Evolutionary conservation across 2,113 vertebrate genomes (phyloP), one percentile per base, ranked within the genome.

Genomic region (Patagioenas fasciata): DNA sequence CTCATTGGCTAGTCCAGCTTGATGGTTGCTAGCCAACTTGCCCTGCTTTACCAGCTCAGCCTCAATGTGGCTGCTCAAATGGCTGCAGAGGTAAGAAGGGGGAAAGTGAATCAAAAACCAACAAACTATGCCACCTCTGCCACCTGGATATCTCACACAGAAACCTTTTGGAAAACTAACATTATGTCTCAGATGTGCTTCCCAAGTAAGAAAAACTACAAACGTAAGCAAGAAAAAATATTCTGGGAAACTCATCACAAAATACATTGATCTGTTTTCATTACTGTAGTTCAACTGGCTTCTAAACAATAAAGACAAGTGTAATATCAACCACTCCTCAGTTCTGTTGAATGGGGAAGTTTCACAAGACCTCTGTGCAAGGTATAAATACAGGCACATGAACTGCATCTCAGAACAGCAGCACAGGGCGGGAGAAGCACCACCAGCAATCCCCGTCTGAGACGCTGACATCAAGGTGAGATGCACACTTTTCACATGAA

Each of bases 371-470:
- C 24, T 11, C 8, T 14, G 25, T 5, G 21, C 4, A 0, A 38
- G 53, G 23, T 89, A 95, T 89, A 94, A 94, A 80, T 23, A 14
- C 0, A 7, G 36, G 24, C 1, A 13, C 31, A 44, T 1, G 60
- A 83, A 56, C 25, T 0, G 0, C 32, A n/a, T 21, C 50, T 24
- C 7, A 0, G 23, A n/a, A 16, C 2, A 2, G 14, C 48, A 44
- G 62, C 29, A 3, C 26, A 0, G 2, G 25, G 2, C 56, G 18
- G 44, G 21, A 79, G 60, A 28, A 51, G 56, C 4, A 31, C 50
- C 9, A 10, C 17, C n/a, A 56, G 7, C 32, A 48, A 44, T 60
- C 19, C 15, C 54, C 29, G 16, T 23, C 62, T 9, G 3, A 29
- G 79, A 42, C 26, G 19, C 57, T 16, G 25, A 13, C 58, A 51